phyloP scores from a whole-genome alignment of 2,888 invertebrate genomes.

The Encarsia formosa region DNA sequence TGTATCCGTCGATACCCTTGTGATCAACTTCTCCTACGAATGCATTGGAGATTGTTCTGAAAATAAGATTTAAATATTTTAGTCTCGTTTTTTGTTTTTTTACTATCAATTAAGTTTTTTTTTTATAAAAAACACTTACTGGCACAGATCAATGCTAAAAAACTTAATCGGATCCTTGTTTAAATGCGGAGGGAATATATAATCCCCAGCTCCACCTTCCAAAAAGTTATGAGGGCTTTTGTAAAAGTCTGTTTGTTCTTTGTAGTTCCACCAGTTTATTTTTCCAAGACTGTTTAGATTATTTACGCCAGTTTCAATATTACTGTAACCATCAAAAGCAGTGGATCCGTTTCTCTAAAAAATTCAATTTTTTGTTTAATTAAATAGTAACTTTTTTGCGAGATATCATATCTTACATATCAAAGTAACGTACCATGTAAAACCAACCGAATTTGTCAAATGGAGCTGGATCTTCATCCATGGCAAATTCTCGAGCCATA shows the following conservation, averaged over 20 bases:
- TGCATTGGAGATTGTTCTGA: slow-evolving; percentile 38
- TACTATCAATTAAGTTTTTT: no score
- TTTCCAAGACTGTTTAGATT: slow-evolving; percentile 64
- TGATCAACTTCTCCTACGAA: slow-evolving; percentile 58
- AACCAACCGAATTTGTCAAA: slow-evolving; percentile 85
- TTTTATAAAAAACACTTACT: no score
- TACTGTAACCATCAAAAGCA: slow-evolving; percentile 70
- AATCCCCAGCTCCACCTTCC: slow-evolving; percentile 75
- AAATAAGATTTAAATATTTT: no score
- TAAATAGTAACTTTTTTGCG: no score
- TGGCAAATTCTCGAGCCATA: slow-evolving; percentile 60
- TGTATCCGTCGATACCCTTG: slow-evolving; percentile 63
- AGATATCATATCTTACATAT: no score
- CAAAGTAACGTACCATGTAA: slow-evolving; percentile 59
- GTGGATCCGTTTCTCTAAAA: slow-evolving; percentile 72
- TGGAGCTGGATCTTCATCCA: slow-evolving; percentile 52
- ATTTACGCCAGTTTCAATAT: slow-evolving; percentile 68
- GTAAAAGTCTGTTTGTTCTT: slow-evolving; percentile 56
- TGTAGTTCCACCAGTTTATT: slow-evolving; percentile 69
- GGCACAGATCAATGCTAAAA: slow-evolving; percentile 74
- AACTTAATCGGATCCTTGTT: slow-evolving; percentile 59
- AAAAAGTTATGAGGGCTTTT: slow-evolving; percentile 59
- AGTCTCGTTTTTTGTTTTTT: no score
- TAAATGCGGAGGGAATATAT: slow-evolving; percentile 67
- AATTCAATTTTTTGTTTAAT: no score